Percentiles rank a stretch among this genome's conserved stretches.
Conservation (phyloP, 1,140 invertebrate genomes). For the Tetramorium parvispinum region DNA sequence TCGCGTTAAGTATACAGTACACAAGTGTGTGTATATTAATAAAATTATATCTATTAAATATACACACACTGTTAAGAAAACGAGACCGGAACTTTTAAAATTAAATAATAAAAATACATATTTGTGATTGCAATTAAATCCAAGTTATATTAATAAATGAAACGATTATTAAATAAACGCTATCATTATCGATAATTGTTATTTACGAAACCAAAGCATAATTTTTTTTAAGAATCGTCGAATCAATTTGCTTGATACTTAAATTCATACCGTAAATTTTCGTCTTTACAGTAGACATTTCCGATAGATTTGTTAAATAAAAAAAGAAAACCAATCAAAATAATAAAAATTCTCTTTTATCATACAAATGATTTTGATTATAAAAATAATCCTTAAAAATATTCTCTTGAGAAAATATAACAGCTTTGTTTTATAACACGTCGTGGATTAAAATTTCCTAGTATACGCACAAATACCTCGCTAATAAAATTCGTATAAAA, state of each 20-base stretch:
- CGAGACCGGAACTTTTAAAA: background rate
- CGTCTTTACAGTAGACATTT: background rate
- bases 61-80: background rate
- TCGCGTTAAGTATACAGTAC: constrained; percentile 25
- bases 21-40: background rate
- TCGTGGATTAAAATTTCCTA: background rate
- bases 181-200: background rate
- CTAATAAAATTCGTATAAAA: background rate
- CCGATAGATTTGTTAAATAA: background rate
- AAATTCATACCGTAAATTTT: background rate
- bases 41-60: background rate
- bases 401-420: background rate
- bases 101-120: background rate
- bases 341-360: background rate
- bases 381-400: background rate
- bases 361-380: background rate
- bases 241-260: background rate
- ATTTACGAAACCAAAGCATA: background rate
- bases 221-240: background rate
- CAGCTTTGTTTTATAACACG: background rate
- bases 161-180: background rate
- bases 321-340: background rate
- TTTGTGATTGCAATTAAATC: background rate
- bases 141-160: background rate
- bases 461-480: background rate